These are phyloP conservation scores for Zeugodacus cucurbitae DNA, from an alignment of 1,140 invertebrate genomes.

Conservation along the genomic window DNA sequence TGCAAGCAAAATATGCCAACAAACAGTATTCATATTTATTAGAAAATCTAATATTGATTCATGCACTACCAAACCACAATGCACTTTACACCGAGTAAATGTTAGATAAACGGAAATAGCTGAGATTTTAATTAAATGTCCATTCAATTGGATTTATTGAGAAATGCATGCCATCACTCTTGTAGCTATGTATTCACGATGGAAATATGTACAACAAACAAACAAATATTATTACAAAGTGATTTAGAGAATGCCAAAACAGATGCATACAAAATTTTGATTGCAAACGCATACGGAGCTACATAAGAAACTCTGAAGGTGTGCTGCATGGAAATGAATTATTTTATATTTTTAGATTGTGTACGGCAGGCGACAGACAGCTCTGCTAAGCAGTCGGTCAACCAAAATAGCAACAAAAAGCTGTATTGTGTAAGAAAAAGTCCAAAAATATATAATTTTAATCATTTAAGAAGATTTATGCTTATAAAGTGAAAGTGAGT, in stretches of 20 bases:
- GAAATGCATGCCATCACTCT: neutral
- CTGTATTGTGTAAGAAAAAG: neutral
- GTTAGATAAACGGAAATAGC: neutral
- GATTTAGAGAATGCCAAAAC: neutral
- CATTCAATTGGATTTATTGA: neutral
- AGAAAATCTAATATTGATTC: neutral
- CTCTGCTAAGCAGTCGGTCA: neutral
- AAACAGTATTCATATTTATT: neutral
- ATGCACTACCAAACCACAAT: neutral
- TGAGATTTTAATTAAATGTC: neutral
- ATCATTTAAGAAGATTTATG: conserved; percentile 20
- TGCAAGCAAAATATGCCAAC: neutral
- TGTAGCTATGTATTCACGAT: neutral
- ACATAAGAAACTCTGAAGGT: neutral
- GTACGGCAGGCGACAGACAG: neutral
- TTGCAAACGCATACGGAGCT: neutral
- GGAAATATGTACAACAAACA: neutral
- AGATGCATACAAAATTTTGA: neutral
- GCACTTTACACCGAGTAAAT: neutral
- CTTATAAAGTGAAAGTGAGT: neutral
- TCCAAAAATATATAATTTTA: neutral
- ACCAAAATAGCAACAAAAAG: neutral
- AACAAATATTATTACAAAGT: neutral
- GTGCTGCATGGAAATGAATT: neutral
- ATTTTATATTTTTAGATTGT: neutral